Base-by-base conservation (phyloP, 2,888 invertebrate genomes). In the Agrotis ipsilon region DNA sequence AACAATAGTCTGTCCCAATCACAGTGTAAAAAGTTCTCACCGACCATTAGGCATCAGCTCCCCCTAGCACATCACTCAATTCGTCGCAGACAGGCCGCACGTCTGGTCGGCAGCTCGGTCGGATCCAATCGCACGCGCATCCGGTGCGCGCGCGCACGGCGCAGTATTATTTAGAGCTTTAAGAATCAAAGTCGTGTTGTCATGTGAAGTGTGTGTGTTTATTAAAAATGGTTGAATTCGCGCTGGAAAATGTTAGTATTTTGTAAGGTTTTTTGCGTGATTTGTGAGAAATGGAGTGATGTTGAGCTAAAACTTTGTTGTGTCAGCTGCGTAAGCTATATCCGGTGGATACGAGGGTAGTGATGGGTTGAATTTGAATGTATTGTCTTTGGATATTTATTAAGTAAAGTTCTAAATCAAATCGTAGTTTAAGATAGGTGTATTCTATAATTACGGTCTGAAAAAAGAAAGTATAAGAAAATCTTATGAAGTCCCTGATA, bases 221-320 rank as follows among this genome's bases (percentile, higher is more conserved):
- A 52, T 54, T 63, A 66, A 85, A 87, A 87, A 94, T 94, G 94
- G 94, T 94, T 76, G 94, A 94, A 83, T 94, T 94, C 65, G 93
- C 92, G 21, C 85, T 94, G 71, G 94, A 93, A 87, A 93, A 92
- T 88, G 94, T 94, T 87, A 75, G 93, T 92, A 90, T 84, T 39
- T 9, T n/a, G 13, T 39, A 43, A 24, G 61, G 39, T 39, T 63
- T 49, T 18, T 59, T 61, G 7, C 67, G 6, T 9, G 24, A 45
- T 39, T 72, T n/a, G 21, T 39, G 18, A 27, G 19, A 48, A 54
- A 27, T 60, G 13, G 45, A 58, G 60, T 24, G 55, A 18, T 39
- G 60, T 66, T 39, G 1, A 49, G 3, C 48, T 51, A 45, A 52
- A 19, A 18, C 13, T 72, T 67, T 68, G 55, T 72, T 78, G 3